phyloP scores from a whole-genome alignment of 2,797 vertebrate species.

The Octomys mimax region DNA sequence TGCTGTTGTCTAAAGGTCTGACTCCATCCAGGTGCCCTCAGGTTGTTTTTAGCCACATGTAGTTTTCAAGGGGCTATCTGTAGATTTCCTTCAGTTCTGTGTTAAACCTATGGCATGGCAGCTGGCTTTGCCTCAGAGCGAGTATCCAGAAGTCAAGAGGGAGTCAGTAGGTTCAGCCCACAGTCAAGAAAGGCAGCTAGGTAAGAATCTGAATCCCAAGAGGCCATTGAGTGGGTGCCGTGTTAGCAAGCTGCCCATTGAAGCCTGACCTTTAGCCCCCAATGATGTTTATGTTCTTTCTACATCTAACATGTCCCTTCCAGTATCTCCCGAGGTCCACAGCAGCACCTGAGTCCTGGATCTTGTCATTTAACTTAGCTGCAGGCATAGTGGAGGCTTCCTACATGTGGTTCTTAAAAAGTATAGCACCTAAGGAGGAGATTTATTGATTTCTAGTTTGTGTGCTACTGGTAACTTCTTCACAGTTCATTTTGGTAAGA shows the following conservation, averaged over 20 bases:
- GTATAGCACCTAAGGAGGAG: background rate
- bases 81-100: background rate
- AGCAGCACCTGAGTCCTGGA: background rate
- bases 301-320: background rate
- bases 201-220: background rate
- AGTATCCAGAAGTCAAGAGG: background rate
- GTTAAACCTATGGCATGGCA: background rate
- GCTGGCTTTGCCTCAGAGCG: background rate
- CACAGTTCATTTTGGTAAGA: background rate
- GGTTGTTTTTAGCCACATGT: background rate
- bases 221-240: background rate
- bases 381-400: background rate
- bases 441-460: background rate
- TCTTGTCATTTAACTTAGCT: background rate
- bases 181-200: background rate
- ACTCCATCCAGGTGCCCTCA: background rate
- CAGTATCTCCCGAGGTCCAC: background rate
- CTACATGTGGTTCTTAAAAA: background rate
- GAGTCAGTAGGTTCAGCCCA: background rate
- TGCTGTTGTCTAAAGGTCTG: background rate
- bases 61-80: background rate
- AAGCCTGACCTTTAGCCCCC: too few species aligned
- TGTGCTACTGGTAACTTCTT: background rate
- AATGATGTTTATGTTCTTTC: background rate
- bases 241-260: background rate